Base-by-base conservation (phyloP, 1,140 invertebrate genomes). In the Lineus longissimus region DNA sequence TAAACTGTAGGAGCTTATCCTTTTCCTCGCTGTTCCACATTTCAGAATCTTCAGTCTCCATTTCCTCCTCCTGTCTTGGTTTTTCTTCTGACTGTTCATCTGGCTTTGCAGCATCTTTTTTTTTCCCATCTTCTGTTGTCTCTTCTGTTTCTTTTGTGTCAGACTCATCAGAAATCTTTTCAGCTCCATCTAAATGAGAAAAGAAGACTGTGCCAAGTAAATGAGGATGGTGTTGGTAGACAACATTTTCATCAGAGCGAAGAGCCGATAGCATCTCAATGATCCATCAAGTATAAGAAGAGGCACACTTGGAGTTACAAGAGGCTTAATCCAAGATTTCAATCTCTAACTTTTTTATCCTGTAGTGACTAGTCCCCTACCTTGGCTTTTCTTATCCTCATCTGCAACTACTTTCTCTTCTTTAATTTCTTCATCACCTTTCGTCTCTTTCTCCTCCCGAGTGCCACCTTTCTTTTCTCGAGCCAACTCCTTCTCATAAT, bases 1-100 rank as follows among this genome's bases (percentile, higher is more conserved):
- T 84, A 59, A 92, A 86, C 70, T 90, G 87, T 68, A 93, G 84
- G 11, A 92, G 78, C 77, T 89, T 89, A 71, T 92, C 90, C 62
- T 88, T 87, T 71, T 93, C 91, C 54, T 89, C 87, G 55, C 89
- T 82, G 19, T 85, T 85, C 90, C 90, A 93, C 41, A 62, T 59
- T 45, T 68, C 62, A 36, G 61, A 66, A 45, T 72, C 66, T 27
- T 73, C 68, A 47, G 73, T 69, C 19, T 76, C 69, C 55, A 56
- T 62, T 0, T 73, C 71, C 23, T 57, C 61, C 9, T 72, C 69
- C 7, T 59, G 30, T 33, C 43, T 41, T 29, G 61, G 65, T 27
- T 60, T 59, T 17, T 47, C 58, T 6, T 61, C 51, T 23, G 23
- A 17, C 56, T 59, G 54, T 41, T 70, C 61, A 6, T 7, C 64